A percentile compares a stretch with the other conserved stretches of the same genome.
phyloP scores from a whole-genome alignment of 2,888 invertebrate genomes.

The Lepeophtheirus nordmannii region DNA sequence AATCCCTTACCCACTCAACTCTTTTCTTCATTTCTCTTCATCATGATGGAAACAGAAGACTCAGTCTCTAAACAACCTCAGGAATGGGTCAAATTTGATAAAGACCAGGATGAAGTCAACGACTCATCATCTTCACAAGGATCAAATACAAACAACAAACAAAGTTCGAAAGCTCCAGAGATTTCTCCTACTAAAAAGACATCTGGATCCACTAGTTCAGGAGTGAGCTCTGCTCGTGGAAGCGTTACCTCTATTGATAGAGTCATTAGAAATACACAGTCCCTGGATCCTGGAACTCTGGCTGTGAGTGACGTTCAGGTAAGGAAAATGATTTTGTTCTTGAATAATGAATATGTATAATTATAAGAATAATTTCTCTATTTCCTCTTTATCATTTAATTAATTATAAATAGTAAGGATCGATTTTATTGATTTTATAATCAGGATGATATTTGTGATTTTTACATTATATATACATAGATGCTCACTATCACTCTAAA shows the following conservation, averaged over 20 bases:
- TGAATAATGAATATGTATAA: no score
- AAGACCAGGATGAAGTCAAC: not conserved
- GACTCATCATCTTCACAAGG: not conserved
- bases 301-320: conserved; percentile 8
- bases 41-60: not conserved
- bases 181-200: not conserved
- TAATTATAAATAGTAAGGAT: no score
- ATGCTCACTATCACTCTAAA: no score
- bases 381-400: no score
- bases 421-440: no score
- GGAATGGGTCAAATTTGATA: conserved; percentile 14
- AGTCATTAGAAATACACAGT: not conserved
- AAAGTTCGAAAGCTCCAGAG: not conserved
- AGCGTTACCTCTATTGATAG: conserved; percentile 11
- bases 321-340: no score
- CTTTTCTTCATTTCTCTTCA: not conserved
- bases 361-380: no score
- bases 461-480: no score
- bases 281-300: not conserved
- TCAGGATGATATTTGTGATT: no score
- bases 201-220: conserved; percentile 7
- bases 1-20: no score
- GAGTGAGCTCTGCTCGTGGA: conserved; percentile 19
- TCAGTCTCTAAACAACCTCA: not conserved
- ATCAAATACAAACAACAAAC: not conserved